These are phyloP conservation scores for Cryptoblepharus egeriae DNA, from an alignment of 2,797 vertebrate species.

Conservation along the genomic window DNA sequence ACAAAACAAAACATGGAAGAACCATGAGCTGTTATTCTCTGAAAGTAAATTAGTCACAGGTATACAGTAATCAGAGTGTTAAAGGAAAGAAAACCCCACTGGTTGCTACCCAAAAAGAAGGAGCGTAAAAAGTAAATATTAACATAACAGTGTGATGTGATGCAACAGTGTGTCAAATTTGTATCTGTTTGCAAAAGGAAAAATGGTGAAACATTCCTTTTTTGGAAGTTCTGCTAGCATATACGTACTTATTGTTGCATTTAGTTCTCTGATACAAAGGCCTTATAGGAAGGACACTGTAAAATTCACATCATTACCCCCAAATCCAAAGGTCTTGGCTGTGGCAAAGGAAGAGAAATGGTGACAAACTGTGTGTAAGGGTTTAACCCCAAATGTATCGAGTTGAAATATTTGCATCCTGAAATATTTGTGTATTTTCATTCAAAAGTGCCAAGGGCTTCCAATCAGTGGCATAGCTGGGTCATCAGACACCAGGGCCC, in stretches of 20 bases:
- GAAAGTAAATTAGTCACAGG: too few relatives aligned
- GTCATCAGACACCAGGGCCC: too few relatives aligned
- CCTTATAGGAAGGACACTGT: constrained; percentile 32
- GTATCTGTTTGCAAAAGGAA: constrained; percentile 53
- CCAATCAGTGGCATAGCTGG: too few relatives aligned
- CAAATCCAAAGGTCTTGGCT: constrained; percentile 9
- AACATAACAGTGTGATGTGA: constrained; percentile 51
- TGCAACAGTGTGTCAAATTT: constrained; percentile 53
- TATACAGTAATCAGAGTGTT: constrained; percentile 34
- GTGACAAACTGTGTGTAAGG: not conserved
- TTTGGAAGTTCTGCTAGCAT: constrained; percentile 55
- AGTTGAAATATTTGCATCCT: not conserved
- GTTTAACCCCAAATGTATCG: not conserved
- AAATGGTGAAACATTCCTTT: constrained; percentile 54
- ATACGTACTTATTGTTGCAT: constrained; percentile 38
- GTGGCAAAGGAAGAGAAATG: constrained; percentile 20
- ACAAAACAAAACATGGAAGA: not conserved
- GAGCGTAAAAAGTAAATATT: constrained; percentile 68
- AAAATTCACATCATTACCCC: constrained; percentile 36
- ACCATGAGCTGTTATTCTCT: not conserved
- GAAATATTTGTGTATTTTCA: too few relatives aligned
- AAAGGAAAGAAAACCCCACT: constrained; percentile 29
- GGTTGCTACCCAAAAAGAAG: constrained; percentile 52
- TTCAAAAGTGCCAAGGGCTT: not conserved
- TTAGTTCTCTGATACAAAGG: constrained; percentile 24